Conservation (phyloP, 2,797 vertebrate species). For the Sitta carolinensis region DNA sequence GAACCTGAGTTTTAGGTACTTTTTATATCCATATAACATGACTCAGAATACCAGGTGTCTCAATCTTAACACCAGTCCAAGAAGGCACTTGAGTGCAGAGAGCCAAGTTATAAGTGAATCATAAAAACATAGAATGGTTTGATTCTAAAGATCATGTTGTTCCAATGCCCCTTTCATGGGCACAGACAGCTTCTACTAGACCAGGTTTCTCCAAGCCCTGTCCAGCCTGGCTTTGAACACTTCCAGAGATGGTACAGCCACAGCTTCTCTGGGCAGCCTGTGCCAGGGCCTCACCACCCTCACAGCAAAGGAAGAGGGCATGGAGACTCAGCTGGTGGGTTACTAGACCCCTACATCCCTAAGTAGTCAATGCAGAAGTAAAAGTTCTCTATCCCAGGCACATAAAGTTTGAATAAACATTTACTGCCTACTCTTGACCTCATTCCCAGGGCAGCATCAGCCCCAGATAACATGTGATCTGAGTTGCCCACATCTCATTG, state of each 20-base stretch:
- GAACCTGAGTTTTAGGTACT: background rate
- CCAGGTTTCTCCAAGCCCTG: background rate
- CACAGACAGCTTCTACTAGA: background rate
- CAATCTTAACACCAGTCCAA: background rate
- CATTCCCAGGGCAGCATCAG: background rate
- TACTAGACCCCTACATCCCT: background rate
- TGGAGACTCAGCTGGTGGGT: background rate
- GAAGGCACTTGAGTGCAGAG: background rate
- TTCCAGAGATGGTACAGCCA: background rate
- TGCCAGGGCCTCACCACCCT: background rate
- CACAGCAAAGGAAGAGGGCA: background rate
- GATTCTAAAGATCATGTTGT: background rate
- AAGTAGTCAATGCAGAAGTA: background rate
- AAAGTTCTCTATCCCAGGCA: background rate
- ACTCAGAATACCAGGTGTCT: background rate
- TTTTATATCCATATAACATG: background rate
- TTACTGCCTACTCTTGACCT: background rate
- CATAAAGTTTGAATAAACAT: background rate
- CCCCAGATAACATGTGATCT: background rate
- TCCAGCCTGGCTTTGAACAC: background rate
- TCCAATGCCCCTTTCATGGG: accelerated
- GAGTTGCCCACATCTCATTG: background rate
- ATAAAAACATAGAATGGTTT: background rate
- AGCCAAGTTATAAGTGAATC: background rate
- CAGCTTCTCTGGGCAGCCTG: background rate